A percentile compares a stretch with the other conserved stretches of the same genome.
These are phyloP conservation scores for Heliconius sara DNA, from an alignment of 2,888 invertebrate genomes.

Conservation along the genomic window DNA sequence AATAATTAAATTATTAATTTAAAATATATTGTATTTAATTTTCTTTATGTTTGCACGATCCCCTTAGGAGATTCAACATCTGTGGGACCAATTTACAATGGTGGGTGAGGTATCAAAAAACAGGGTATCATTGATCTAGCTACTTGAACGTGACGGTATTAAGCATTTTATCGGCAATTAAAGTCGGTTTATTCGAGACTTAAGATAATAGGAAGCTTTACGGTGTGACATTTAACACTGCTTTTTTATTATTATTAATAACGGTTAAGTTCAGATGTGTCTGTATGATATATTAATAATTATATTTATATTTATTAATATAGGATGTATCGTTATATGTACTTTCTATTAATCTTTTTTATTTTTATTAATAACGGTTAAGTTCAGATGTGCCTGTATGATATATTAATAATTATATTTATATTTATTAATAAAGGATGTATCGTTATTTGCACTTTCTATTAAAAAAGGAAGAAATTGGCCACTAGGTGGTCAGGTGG, in stretches of 20 bases:
- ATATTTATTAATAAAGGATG: no score
- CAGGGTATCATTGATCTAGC: slow-evolving; percentile 68
- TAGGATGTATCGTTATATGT: no score
- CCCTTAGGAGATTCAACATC: background rate
- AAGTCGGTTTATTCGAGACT: slow-evolving; percentile 76
- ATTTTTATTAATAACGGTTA: slow-evolving; percentile 1
- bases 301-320: no score
- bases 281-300: background rate
- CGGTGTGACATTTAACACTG: slow-evolving; percentile 60
- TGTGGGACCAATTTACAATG: slow-evolving; percentile 57
- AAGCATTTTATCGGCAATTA: slow-evolving; percentile 82
- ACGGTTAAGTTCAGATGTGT: background rate
- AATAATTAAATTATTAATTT: no score
- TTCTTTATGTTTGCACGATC: background rate
- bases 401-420: background rate
- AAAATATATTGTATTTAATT: background rate
- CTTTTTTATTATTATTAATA: slow-evolving; percentile 23
- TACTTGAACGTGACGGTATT: slow-evolving; percentile 69
- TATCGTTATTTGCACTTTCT: no score
- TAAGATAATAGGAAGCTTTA: slow-evolving; percentile 79
- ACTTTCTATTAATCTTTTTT: slow-evolving; percentile 6
- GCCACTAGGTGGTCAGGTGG: no score
- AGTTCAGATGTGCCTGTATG: background rate
- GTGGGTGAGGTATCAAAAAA: slow-evolving; percentile 64
- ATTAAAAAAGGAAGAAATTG: no score